Conservation (phyloP, 2,888 invertebrate species). For the Hecatera dysodea region DNA sequence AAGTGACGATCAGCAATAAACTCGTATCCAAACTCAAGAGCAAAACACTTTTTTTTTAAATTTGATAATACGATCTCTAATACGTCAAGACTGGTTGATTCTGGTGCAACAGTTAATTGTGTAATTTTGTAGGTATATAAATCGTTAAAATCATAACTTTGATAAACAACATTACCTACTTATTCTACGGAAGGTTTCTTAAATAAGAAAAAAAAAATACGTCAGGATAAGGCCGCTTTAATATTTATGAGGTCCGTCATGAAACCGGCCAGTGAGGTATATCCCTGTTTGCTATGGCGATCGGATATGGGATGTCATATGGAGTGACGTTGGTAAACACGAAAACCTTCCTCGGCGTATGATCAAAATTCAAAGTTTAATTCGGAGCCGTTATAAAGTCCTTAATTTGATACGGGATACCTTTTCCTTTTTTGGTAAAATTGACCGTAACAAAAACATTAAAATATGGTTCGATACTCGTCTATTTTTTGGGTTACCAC, state of each 20-base stretch:
- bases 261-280: conserved; percentile 7
- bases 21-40: conserved; percentile 34
- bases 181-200: conserved; percentile 1
- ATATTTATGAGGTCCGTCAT: conserved; percentile 50
- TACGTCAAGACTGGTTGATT: conserved; percentile 15
- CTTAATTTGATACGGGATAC: conserved; percentile 1
- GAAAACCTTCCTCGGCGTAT: neutral
- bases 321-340: conserved; percentile 13
- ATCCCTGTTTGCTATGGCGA: conserved; percentile 6
- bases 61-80: conserved; percentile 9
- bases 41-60: conserved; percentile 30
- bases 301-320: neutral
- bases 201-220: conserved; percentile 8
- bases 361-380: conserved; percentile 27
- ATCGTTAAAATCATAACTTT: neutral
- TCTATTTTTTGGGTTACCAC: conserved; percentile 1
- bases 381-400: conserved; percentile 4
- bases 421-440: neutral
- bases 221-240: conserved; percentile 20
- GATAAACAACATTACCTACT: conserved; percentile 10
- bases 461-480: neutral
- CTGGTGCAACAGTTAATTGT: conserved; percentile 7
- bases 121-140: neutral
- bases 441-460: neutral
- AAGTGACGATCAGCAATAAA: conserved; percentile 32